Evolutionary conservation across 2,113 vertebrate species (phyloP).

Genomic region (Haplotaxodon microlepis): DNA sequence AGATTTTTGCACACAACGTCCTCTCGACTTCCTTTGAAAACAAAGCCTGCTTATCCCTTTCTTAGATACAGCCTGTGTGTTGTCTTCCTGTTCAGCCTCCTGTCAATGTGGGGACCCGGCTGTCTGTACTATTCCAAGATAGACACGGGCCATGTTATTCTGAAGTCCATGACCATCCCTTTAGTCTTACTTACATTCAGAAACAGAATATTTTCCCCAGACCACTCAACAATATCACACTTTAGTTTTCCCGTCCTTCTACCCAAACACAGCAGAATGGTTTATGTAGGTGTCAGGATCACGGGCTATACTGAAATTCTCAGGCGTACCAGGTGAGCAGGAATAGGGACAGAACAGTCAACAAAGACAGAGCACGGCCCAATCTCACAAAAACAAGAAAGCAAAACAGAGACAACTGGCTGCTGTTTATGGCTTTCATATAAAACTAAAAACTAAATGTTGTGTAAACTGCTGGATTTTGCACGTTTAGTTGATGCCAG

Average conservation of each 20-base stretch:
- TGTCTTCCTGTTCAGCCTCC: background rate
- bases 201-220: background rate
- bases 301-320: rapidly evolving
- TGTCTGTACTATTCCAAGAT: background rate
- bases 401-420: background rate
- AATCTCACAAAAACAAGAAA: background rate
- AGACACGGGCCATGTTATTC: background rate
- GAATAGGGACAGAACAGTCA: background rate
- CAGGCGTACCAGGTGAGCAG: background rate
- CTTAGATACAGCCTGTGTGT: background rate
- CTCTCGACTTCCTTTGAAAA: background rate
- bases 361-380: background rate
- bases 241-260: background rate
- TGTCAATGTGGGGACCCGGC: background rate
- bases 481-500: background rate
- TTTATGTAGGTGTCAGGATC: background rate
- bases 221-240: background rate
- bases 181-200: background rate
- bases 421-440: background rate
- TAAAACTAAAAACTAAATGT: background rate
- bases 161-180: background rate
- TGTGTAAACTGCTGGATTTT: background rate
- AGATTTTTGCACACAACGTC: background rate
- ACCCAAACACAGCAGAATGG: background rate
- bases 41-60: background rate